Percentiles rank a stretch among this genome's conserved stretches.
These are phyloP conservation scores for Varanus salvator DNA, from an alignment of 2,113 vertebrate species.

Conservation along the genomic window DNA sequence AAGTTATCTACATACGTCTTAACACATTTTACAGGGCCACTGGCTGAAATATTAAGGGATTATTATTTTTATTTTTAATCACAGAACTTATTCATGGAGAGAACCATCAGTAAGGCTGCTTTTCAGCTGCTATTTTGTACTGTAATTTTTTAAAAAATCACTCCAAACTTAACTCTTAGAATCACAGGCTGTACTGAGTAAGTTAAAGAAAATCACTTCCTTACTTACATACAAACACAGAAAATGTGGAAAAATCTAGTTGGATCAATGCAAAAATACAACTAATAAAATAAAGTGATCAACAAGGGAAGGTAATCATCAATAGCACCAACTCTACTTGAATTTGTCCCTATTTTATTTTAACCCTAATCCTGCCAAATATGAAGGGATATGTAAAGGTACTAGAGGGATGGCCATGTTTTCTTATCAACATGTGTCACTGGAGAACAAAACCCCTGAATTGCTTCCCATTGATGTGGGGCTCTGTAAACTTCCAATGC, in stretches of 20 bases:
- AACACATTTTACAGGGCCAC: slow-evolving; percentile 60
- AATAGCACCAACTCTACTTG: slow-evolving; percentile 48
- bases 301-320: slow-evolving; percentile 54
- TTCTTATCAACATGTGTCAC: slow-evolving; percentile 62
- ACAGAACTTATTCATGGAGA: slow-evolving; percentile 49
- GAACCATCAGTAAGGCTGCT: slow-evolving; percentile 26
- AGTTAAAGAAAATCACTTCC: slow-evolving; percentile 20
- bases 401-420: slow-evolving; percentile 44
- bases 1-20: slow-evolving; percentile 51
- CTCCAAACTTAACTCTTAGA: not conserved
- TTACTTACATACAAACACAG: not conserved
- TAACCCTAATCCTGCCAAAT: slow-evolving; percentile 48
- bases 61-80: slow-evolving; percentile 37
- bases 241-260: not conserved
- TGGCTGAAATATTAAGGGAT: slow-evolving; percentile 59
- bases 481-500: slow-evolving; percentile 62
- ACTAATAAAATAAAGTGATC: too few relatives aligned
- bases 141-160: slow-evolving; percentile 18
- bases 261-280: slow-evolving; percentile 21
- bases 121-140: slow-evolving; percentile 26
- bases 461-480: slow-evolving; percentile 31
- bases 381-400: slow-evolving; percentile 58
- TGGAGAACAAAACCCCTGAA: slow-evolving; percentile 63
- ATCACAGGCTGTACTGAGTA: not conserved
- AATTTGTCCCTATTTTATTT: slow-evolving; percentile 35